Conservation (phyloP, 1,140 invertebrate species). For the Leptestheria dahalacensis region DNA sequence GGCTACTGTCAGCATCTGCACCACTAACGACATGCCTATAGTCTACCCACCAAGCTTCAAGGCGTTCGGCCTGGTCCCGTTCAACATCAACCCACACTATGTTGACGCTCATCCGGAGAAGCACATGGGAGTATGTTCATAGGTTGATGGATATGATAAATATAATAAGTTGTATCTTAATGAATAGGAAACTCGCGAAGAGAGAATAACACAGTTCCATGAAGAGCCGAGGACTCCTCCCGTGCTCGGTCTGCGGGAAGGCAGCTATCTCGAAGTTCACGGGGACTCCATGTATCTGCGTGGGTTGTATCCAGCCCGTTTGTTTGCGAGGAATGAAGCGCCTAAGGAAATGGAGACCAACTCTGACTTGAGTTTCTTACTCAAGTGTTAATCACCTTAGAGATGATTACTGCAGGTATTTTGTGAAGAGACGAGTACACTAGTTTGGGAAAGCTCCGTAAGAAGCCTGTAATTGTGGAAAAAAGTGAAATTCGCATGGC, state of each 20-base stretch:
- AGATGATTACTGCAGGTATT: background rate
- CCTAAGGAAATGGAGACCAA: conserved; percentile 36
- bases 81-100: conserved; percentile 77
- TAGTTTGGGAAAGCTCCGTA: too few relatives aligned
- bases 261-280: conserved; percentile 44
- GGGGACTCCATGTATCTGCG: conserved; percentile 39
- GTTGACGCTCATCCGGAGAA: conserved; percentile 43
- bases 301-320: conserved; percentile 41
- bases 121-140: conserved; percentile 50
- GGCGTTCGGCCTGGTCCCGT: conserved; percentile 54
- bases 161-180: conserved; percentile 9
- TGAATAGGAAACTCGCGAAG: conserved; percentile 39
- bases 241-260: conserved; percentile 55
- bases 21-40: conserved; percentile 77
- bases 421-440: too few relatives aligned
- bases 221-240: conserved; percentile 33
- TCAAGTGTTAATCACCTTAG: background rate
- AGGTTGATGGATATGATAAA: background rate
- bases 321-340: conserved; percentile 43
- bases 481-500: too few relatives aligned
- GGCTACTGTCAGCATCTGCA: conserved; percentile 55
- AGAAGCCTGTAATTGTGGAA: too few relatives aligned
- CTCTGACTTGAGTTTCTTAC: conserved; percentile 42
- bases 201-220: conserved; percentile 50
- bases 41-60: conserved; percentile 55